Evolutionary conservation across 2,113 vertebrate genomes (phyloP).

Genomic region (Talpa occidentalis): DNA sequence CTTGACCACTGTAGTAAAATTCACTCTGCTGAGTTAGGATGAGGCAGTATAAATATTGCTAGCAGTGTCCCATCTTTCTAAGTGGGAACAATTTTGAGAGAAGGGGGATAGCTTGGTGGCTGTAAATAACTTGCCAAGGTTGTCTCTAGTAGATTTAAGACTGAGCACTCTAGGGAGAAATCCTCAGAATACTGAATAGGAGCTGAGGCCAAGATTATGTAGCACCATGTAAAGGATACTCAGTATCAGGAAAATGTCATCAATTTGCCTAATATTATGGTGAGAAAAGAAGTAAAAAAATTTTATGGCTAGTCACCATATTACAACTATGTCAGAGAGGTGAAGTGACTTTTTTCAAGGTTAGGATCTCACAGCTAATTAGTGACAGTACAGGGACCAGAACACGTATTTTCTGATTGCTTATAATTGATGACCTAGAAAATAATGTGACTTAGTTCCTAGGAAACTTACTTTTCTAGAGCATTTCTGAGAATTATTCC

Average conservation of each 20-base stretch:
- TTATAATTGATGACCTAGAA: slow-evolving; percentile 34
- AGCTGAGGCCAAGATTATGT: background rate
- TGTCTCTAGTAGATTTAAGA: background rate
- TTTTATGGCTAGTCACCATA: background rate
- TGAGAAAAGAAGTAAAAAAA: background rate
- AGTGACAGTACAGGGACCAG: background rate
- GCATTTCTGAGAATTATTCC: slow-evolving; percentile 24
- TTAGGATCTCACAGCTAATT: background rate
- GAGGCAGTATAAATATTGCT: accelerated
- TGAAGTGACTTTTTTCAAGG: background rate
- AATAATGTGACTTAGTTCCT: slow-evolving; percentile 15
- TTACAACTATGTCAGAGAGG: background rate
- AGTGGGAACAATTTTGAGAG: background rate
- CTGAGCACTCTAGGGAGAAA: background rate
- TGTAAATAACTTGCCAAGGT: background rate
- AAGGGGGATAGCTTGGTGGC: accelerated
- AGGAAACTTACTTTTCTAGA: slow-evolving; percentile 25
- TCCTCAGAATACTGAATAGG: background rate
- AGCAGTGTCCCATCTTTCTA: background rate
- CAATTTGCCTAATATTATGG: background rate
- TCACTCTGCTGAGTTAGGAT: background rate
- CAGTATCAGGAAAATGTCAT: background rate
- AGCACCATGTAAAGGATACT: background rate
- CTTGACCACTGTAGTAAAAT: background rate
- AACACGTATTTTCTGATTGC: background rate